phyloP scores from a whole-genome alignment of 53 echinoderm and acorn worm species.

The Glandiceps talaboti region DNA sequence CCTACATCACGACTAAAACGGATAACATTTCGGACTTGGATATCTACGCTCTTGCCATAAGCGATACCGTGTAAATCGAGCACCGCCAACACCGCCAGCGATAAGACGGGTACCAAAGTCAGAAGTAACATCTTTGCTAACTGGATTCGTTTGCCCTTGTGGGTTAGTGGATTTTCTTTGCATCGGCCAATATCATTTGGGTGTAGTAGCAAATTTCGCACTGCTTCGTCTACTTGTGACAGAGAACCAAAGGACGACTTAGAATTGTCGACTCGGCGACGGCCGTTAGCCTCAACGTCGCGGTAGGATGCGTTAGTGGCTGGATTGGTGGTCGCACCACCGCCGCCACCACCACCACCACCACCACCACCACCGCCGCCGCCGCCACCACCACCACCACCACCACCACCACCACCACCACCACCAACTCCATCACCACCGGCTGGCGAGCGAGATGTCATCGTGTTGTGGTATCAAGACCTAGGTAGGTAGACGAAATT shows the following conservation, averaged over 20 bases:
- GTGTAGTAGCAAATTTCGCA: conserved; percentile 40
- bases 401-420: too few relatives aligned
- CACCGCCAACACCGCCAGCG: conserved; percentile 54
- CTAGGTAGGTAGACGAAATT: too few relatives aligned
- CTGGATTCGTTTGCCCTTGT: conserved; percentile 68
- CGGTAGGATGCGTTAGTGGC: neutral
- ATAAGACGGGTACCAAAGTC: conserved; percentile 50
- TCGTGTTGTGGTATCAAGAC: too few relatives aligned
- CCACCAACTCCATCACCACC: too few relatives aligned
- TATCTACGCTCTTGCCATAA: conserved; percentile 37
- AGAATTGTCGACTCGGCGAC: conserved; percentile 29
- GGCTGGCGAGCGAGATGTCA: too few relatives aligned
- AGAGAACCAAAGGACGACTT: conserved; percentile 64
- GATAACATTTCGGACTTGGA: conserved; percentile 65
- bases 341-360: too few relatives aligned
- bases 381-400: too few relatives aligned
- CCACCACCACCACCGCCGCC: too few relatives aligned
- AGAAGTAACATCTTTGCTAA: conserved; percentile 61
- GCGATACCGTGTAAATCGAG: conserved; percentile 37
- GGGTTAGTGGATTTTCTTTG: conserved; percentile 57
- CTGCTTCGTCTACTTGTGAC: conserved; percentile 48
- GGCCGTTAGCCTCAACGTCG: neutral
- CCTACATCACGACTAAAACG: conserved; percentile 74
- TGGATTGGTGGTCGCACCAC: neutral
- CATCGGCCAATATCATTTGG: conserved; percentile 61